These are phyloP conservation scores for Pimpla rufipes DNA, from an alignment of 2,888 invertebrate species.

Conservation along the genomic window DNA sequence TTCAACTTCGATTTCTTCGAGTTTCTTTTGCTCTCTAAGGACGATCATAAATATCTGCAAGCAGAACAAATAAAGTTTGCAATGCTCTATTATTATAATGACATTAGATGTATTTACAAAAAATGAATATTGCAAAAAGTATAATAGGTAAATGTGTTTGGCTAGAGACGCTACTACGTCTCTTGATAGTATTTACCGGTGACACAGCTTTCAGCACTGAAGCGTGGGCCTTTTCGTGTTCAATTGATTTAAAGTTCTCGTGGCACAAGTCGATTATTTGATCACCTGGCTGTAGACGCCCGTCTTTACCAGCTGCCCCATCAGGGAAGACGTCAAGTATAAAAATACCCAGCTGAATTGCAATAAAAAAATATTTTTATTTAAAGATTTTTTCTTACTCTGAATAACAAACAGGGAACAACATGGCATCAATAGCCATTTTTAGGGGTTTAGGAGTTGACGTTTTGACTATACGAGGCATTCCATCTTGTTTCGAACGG, in stretches of 20 bases:
- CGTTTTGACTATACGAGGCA: background rate
- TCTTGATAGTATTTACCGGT: slow-evolving; percentile 86
- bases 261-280: slow-evolving; percentile 96
- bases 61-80: slow-evolving; percentile 25
- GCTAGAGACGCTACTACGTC: too few relatives aligned
- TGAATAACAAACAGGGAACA: too few relatives aligned
- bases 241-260: slow-evolving; percentile 92
- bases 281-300: slow-evolving; percentile 95
- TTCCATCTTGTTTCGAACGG: too few relatives aligned
- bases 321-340: slow-evolving; percentile 97
- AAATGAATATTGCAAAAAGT: too few relatives aligned
- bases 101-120: too few relatives aligned
- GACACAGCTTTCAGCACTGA: slow-evolving; percentile 94
- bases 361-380: slow-evolving; percentile 18
- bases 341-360: slow-evolving; percentile 93
- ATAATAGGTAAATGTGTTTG: too few relatives aligned
- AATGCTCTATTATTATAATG: too few relatives aligned
- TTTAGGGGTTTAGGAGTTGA: too few relatives aligned
- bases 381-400: too few relatives aligned
- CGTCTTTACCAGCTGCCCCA: slow-evolving; percentile 96
- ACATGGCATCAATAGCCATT: too few relatives aligned
- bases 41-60: slow-evolving; percentile 93
- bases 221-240: slow-evolving; percentile 93
- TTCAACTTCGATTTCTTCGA: slow-evolving; percentile 90
- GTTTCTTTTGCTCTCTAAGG: slow-evolving; percentile 87